Evolutionary conservation across 2,797 vertebrate genomes (phyloP).

Genomic region (Molossus alvarezi): DNA sequence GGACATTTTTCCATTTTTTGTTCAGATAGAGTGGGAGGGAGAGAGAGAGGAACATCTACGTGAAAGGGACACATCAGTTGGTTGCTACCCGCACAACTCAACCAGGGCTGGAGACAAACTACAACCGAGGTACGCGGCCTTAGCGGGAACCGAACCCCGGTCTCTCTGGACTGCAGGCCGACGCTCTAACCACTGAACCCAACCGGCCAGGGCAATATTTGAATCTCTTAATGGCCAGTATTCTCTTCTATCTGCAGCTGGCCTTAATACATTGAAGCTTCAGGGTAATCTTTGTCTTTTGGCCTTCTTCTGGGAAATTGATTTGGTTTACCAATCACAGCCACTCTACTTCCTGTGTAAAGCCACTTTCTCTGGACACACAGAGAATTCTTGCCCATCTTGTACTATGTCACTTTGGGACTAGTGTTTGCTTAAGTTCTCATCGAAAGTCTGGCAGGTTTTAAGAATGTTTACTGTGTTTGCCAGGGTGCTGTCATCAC

Average conservation of each 20-base stretch:
- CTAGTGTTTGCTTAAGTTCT: not conserved
- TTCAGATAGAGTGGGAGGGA: too few species aligned
- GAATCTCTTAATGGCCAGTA: not conserved
- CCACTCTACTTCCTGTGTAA: not conserved
- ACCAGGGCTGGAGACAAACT: too few species aligned
- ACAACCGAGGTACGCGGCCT: too few species aligned
- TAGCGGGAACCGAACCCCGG: too few species aligned
- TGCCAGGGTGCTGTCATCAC: not conserved
- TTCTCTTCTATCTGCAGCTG: conserved; percentile 31
- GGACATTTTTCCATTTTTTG: too few species aligned
- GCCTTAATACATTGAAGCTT: not conserved
- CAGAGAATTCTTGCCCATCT: not conserved
- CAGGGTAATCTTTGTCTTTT: not conserved
- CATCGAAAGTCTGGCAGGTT: not conserved
- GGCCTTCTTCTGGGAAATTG: not conserved
- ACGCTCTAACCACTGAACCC: not conserved
- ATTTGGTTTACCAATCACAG: not conserved
- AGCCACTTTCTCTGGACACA: not conserved
- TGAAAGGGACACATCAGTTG: too few species aligned
- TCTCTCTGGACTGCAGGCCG: too few species aligned
- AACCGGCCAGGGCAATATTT: not conserved
- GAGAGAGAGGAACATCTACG: too few species aligned
- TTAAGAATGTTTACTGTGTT: conserved; percentile 24
- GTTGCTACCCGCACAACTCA: too few species aligned
- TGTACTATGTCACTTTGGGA: not conserved